These are phyloP conservation scores for Drosophila parabipectinata DNA, from an alignment of 1,140 invertebrate species.

Conservation along the genomic window DNA sequence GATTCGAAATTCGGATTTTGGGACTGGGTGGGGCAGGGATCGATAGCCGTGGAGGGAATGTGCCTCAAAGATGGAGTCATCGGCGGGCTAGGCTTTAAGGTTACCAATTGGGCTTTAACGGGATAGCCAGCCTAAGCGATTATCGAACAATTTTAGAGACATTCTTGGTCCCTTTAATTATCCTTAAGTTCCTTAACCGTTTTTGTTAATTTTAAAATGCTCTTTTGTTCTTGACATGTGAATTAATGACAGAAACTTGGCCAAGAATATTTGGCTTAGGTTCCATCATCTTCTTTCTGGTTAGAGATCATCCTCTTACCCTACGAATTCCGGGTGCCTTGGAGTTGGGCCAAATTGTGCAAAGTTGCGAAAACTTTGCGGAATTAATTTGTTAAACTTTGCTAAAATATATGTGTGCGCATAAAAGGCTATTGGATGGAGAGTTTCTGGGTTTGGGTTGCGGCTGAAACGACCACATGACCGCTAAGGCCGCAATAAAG, in stretches of 20 bases:
- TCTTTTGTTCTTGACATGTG: slow-evolving; percentile 21
- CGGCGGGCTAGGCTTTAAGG: slow-evolving; percentile 41
- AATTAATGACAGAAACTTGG: slow-evolving; percentile 55
- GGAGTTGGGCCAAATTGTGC: slow-evolving; percentile 64
- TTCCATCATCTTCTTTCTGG: background rate
- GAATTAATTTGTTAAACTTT: slow-evolving; percentile 79
- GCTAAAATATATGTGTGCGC: slow-evolving; percentile 45
- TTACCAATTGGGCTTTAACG: slow-evolving; percentile 20
- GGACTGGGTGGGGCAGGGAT: slow-evolving; percentile 19
- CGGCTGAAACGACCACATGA: slow-evolving; percentile 21
- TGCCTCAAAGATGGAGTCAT: slow-evolving; percentile 24
- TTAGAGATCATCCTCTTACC: background rate
- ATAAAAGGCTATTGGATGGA: slow-evolving; percentile 7
- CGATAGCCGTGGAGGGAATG: slow-evolving; percentile 32
- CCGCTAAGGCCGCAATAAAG: slow-evolving; percentile 79
- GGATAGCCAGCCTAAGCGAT: background rate
- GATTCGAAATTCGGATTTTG: slow-evolving; percentile 51
- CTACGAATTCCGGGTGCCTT: background rate
- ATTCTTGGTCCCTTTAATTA: background rate
- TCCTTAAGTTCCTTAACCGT: background rate
- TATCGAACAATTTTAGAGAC: background rate
- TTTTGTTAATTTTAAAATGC: slow-evolving; percentile 15
- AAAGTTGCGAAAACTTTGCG: slow-evolving; percentile 67
- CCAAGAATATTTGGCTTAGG: slow-evolving; percentile 48
- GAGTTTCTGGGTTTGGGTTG: background rate